Conservation (phyloP, 2,888 invertebrate genomes). For the Muscina levida region DNA sequence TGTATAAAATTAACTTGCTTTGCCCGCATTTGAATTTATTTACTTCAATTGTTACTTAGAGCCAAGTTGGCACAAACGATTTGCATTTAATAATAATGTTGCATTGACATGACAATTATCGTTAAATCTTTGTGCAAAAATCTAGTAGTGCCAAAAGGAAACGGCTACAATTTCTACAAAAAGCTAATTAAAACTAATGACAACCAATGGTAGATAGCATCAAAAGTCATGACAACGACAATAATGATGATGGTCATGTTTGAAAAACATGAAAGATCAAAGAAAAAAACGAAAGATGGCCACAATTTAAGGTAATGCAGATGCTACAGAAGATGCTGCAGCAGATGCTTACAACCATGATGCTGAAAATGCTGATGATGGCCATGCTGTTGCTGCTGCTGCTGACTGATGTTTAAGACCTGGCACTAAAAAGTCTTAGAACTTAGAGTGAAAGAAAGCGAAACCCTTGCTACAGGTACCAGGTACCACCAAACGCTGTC, state of each 20-base stretch:
- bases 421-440: not conserved
- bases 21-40: constrained; percentile 32
- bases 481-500: not conserved
- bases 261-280: not conserved
- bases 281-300: no score
- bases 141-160: constrained; percentile 3
- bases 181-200: constrained; percentile 63
- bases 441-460: not conserved
- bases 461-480: constrained; percentile 4
- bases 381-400: not conserved
- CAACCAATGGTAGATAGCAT: constrained; percentile 50
- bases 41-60: no score
- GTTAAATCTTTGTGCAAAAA: constrained; percentile 57
- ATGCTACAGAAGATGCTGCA: no score
- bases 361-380: not conserved
- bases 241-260: constrained; percentile 43
- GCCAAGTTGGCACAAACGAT: no score
- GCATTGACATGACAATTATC: constrained; percentile 63
- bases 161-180: constrained; percentile 8
- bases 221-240: constrained; percentile 60
- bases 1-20: not conserved
- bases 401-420: no score
- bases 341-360: constrained; percentile 17
- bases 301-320: no score
- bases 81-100: constrained; percentile 60